Base-by-base conservation (phyloP, 2,113 vertebrate species). In the Callospermophilus lateralis region DNA sequence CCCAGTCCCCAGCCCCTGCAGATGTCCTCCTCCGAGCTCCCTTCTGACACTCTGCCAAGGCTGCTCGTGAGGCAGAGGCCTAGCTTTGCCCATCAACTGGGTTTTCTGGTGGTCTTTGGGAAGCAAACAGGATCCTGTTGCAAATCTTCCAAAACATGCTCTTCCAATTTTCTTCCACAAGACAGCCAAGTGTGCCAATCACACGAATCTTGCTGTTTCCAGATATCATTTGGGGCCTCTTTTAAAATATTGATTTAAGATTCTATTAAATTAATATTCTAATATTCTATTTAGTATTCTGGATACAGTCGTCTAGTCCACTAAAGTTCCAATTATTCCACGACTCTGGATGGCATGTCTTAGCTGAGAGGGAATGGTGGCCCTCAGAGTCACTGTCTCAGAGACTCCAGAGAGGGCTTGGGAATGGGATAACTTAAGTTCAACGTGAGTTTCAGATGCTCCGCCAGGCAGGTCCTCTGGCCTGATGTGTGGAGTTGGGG, bases 71-170 rank as follows among this genome's bases (percentile, higher is more conserved):
- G 22, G 3, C 68, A 51, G 53, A 95, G 74, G 24, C 26, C 86
- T 70, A 34, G 19, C 65, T 85, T 76, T 67, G 63, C 65, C 68
- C 45, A 77, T 67, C 37, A 93, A 67, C 7, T 61, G 4, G 3
- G 45, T 83, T 94, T 93, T 53, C 89, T 84, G 30, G 42, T 73
- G 34, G 24, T 48, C 78, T 97, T 74, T 90, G 83, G 70, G n/a
- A 90, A 90, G 37, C 48, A 17, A 8, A 72, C 17, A 32, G 1
- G 20, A 30, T 79, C 32, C 9, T 84, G 9, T 61, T 72, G 79
- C 94, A 93, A 96, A 93, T 84, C 34, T 78, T 58, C 32, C 68
- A 78, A 83, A 58, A 76, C 45, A 22, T 19, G 87, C 15, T n/a
- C 28, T 73, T 53, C 22, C 73, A 77, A 37, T 28, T 80, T 55